These are phyloP conservation scores for Achatina immaculata DNA, from an alignment of 1,140 invertebrate genomes.

Conservation along the genomic window DNA sequence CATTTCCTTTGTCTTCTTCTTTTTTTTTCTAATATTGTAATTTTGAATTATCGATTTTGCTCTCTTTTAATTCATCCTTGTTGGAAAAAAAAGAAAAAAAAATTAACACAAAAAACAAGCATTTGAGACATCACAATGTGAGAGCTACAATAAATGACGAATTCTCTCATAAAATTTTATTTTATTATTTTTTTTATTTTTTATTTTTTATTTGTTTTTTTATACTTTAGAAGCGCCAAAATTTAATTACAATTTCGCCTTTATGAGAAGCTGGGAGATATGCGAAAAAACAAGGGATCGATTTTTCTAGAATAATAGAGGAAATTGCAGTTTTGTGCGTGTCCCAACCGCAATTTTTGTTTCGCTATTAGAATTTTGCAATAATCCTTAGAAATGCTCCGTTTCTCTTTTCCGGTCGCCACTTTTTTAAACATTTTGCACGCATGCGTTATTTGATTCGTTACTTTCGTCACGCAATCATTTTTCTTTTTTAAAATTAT, in stretches of 20 bases:
- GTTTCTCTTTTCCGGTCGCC: background rate
- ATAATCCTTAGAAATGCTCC: background rate
- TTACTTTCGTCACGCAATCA: background rate
- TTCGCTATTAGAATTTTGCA: conserved; percentile 9
- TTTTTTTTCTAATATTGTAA: too few species aligned
- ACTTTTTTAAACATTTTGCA: conserved; percentile 9
- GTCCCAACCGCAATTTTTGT: conserved; percentile 16
- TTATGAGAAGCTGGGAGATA: conserved; percentile 7
- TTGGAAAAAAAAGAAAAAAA: conserved; percentile 5
- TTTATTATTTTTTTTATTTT: conserved; percentile 15
- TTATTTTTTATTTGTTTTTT: too few species aligned
- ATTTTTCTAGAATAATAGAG: conserved; percentile 27
- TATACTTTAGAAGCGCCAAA: conserved; percentile 18
- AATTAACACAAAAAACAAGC: background rate
- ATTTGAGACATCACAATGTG: background rate
- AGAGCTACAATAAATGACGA: conserved; percentile 21
- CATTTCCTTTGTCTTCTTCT: background rate
- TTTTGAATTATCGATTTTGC: background rate
- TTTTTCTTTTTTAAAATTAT: too few species aligned
- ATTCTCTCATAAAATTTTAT: conserved; percentile 24
- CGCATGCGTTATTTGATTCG: conserved; percentile 13
- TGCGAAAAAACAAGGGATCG: conserved; percentile 10
- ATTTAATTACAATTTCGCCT: conserved; percentile 31
- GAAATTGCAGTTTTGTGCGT: conserved; percentile 34
- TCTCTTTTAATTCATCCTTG: background rate